Evolutionary conservation across 2,888 invertebrate species (phyloP).

Genomic region (Tetrapedia diversipes): DNA sequence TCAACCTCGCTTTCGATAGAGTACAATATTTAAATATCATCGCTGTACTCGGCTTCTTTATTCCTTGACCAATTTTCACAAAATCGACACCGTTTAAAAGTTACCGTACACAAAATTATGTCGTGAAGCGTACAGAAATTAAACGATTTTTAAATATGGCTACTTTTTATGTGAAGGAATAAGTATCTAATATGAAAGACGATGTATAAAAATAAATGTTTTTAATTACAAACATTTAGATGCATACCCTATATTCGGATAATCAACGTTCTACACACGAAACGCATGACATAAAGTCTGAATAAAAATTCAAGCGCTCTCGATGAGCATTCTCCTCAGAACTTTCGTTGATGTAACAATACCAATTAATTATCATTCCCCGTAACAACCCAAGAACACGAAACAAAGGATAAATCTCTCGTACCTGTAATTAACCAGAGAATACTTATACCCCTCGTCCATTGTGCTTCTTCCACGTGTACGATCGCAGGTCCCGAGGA

Average conservation of each 20-base stretch:
- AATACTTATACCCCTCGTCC: slow-evolving; percentile 3
- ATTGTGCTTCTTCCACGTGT: background rate
- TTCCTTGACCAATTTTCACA: background rate
- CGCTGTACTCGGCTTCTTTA: background rate
- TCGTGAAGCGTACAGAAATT: too few species aligned
- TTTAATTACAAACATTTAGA: too few species aligned
- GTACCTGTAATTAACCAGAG: slow-evolving; percentile 13
- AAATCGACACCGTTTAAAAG: too few species aligned
- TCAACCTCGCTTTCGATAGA: background rate
- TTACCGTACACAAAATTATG: too few species aligned
- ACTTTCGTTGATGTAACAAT: background rate
- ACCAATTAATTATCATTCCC: background rate
- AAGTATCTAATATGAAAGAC: too few species aligned
- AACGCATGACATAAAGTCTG: too few species aligned
- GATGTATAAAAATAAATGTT: too few species aligned
- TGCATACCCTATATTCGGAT: too few species aligned
- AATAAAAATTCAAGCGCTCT: background rate
- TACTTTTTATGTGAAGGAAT: too few species aligned
- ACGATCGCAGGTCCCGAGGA: background rate
- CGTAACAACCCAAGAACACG: background rate
- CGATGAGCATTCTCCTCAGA: background rate
- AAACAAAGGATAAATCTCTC: slow-evolving; percentile 2
- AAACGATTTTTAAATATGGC: too few species aligned
- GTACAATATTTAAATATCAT: too few species aligned
- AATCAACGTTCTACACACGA: too few species aligned